phyloP scores from a whole-genome alignment of 2,888 invertebrate genomes.

The Drosophila borborema region DNA sequence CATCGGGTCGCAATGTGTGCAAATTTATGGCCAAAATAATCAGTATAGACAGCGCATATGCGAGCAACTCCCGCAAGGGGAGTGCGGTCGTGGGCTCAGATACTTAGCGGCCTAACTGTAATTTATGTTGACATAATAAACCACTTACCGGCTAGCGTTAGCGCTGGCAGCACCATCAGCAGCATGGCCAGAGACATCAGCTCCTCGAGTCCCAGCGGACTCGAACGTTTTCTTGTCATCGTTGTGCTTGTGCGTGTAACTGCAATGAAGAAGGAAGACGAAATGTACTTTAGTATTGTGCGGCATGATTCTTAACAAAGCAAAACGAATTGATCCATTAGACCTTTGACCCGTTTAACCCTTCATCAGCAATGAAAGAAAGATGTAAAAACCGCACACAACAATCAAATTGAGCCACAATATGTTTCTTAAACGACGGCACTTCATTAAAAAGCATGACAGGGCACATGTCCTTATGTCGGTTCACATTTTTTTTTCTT shows the following conservation, averaged over 20 bases:
- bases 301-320: slow-evolving; percentile 13
- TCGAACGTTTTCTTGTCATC: slow-evolving; percentile 85
- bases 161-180: slow-evolving; percentile 63
- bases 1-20: slow-evolving; percentile 37
- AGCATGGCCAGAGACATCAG: slow-evolving; percentile 76
- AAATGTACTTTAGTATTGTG: slow-evolving; percentile 32
- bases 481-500: slow-evolving; percentile 26
- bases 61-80: slow-evolving; percentile 25
- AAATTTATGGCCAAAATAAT: slow-evolving; percentile 69
- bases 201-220: slow-evolving; percentile 85
- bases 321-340: slow-evolving; percentile 60
- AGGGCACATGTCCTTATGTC: slow-evolving; percentile 60
- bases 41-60: slow-evolving; percentile 54
- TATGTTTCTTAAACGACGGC: slow-evolving; percentile 80
- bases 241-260: slow-evolving; percentile 74
- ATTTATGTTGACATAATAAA: slow-evolving; percentile 81
- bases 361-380: slow-evolving; percentile 42
- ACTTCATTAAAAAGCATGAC: slow-evolving; percentile 82
- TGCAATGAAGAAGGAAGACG: slow-evolving; percentile 62
- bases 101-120: slow-evolving; percentile 65
- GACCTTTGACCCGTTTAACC: slow-evolving; percentile 68
- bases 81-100: slow-evolving; percentile 21
- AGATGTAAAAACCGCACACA: slow-evolving; percentile 30
- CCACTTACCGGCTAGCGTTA: slow-evolving; percentile 84
- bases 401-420: slow-evolving; percentile 75